Evolutionary conservation across 2,113 vertebrate species (phyloP).

Genomic region (Triplophysa rosa): DNA sequence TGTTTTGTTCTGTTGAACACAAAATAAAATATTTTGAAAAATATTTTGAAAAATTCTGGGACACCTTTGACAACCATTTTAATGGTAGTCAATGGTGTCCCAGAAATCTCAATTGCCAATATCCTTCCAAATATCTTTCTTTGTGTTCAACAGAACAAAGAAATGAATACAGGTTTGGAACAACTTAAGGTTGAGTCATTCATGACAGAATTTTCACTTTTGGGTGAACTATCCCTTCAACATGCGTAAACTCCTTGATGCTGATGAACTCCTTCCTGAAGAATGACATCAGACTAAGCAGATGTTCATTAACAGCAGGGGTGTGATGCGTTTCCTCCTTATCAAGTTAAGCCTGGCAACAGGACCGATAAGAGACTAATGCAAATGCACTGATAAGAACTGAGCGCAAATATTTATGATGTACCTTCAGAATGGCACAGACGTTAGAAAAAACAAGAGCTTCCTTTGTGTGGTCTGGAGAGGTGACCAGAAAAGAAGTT

Average conservation of each 20-base stretch:
- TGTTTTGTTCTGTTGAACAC: too few relatives aligned
- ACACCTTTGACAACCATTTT: too few relatives aligned
- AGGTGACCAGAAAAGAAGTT: constrained; percentile 22
- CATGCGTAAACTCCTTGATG: constrained; percentile 83
- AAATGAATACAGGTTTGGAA: too few relatives aligned
- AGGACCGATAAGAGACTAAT: constrained; percentile 89
- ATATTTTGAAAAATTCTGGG: too few relatives aligned
- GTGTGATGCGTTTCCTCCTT: constrained; percentile 70
- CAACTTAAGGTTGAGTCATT: too few relatives aligned
- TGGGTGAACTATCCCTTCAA: constrained; percentile 46
- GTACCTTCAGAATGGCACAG: constrained; percentile 80
- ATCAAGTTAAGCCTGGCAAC: constrained; percentile 81
- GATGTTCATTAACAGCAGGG: constrained; percentile 89
- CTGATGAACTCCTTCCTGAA: constrained; percentile 89
- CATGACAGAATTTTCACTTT: too few relatives aligned
- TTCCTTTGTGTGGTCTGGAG: constrained; percentile 27
- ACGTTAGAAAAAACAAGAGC: constrained; percentile 19
- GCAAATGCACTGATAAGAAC: constrained; percentile 91
- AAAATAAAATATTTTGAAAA: too few relatives aligned
- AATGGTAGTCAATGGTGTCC: too few relatives aligned
- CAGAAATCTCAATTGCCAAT: too few relatives aligned
- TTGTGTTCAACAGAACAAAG: too few relatives aligned
- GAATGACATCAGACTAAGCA: constrained; percentile 82
- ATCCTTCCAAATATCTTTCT: too few relatives aligned
- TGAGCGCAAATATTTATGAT: constrained; percentile 94